Evolutionary conservation across 2,888 invertebrate species (phyloP).

Genomic region (Drosophila tripunctata): DNA sequence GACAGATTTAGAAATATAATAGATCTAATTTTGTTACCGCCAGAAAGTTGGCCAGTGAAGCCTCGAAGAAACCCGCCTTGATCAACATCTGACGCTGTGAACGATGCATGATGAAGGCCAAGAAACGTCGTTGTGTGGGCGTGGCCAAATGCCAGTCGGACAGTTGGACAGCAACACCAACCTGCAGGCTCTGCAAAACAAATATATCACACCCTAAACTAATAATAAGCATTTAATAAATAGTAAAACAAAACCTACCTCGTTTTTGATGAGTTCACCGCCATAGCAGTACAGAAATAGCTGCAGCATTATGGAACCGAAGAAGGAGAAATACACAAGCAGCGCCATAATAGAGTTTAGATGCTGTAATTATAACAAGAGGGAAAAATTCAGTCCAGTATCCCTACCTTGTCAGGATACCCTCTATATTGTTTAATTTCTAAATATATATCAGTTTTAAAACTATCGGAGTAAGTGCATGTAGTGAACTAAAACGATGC

Average conservation of each 20-base stretch:
- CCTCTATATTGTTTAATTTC: too few relatives aligned
- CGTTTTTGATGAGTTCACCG: slow-evolving; percentile 81
- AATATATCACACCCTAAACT: neutral
- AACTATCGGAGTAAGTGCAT: too few relatives aligned
- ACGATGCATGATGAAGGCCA: slow-evolving; percentile 72
- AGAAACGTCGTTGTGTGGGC: slow-evolving; percentile 68
- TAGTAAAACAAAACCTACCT: slow-evolving; percentile 71
- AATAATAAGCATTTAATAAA: too few relatives aligned
- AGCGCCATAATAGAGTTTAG: slow-evolving; percentile 68
- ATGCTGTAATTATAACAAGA: slow-evolving; percentile 67
- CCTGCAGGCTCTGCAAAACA: slow-evolving; percentile 69
- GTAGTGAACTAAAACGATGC: too few relatives aligned
- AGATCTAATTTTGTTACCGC: slow-evolving; percentile 59
- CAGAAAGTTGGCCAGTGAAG: slow-evolving; percentile 81
- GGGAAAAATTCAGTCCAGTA: too few relatives aligned
- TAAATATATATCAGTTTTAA: too few relatives aligned
- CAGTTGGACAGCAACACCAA: slow-evolving; percentile 73
- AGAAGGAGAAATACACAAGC: slow-evolving; percentile 72
- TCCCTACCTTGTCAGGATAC: too few relatives aligned
- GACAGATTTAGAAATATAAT: neutral
- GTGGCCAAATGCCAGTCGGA: slow-evolving; percentile 79
- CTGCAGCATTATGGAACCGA: slow-evolving; percentile 79
- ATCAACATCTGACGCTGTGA: slow-evolving; percentile 78
- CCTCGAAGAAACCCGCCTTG: slow-evolving; percentile 81
- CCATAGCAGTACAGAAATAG: slow-evolving; percentile 82